phyloP scores from a whole-genome alignment of 2,797 vertebrate species.

The Morus bassanus region DNA sequence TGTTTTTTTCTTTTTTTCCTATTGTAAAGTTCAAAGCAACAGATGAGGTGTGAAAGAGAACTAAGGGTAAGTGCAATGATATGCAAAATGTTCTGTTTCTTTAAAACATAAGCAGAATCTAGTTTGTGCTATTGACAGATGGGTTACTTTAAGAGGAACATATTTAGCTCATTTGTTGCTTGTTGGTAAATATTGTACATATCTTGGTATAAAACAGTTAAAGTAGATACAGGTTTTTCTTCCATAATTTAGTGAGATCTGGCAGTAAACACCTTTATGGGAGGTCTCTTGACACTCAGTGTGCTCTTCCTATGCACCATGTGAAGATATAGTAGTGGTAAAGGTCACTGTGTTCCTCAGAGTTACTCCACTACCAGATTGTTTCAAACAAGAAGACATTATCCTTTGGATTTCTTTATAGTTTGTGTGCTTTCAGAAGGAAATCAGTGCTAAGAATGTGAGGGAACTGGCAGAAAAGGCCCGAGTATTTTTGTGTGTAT shows the following conservation, averaged over 20 bases:
- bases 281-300: background rate
- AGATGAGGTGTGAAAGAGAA: conserved; percentile 88
- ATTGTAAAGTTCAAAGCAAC: conserved; percentile 81
- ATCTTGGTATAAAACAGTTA: conserved; percentile 15
- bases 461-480: background rate
- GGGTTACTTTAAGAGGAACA: background rate
- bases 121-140: conserved; percentile 16
- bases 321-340: background rate
- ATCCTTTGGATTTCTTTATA: background rate
- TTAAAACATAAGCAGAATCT: conserved; percentile 21
- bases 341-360: conserved; percentile 7
- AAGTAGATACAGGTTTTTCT: conserved; percentile 5
- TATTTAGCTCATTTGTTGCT: conserved; percentile 50
- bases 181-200: conserved; percentile 55
- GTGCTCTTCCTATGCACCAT: background rate
- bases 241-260: conserved; percentile 3
- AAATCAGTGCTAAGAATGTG: background rate
- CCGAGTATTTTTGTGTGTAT: background rate
- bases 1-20: conserved; percentile 36
- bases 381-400: background rate
- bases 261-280: background rate
- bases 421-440: background rate
- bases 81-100: background rate
- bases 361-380: background rate
- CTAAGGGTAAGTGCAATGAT: conserved; percentile 82